Conservation (phyloP, 2,888 invertebrate species). For the Tenthredo notha region DNA sequence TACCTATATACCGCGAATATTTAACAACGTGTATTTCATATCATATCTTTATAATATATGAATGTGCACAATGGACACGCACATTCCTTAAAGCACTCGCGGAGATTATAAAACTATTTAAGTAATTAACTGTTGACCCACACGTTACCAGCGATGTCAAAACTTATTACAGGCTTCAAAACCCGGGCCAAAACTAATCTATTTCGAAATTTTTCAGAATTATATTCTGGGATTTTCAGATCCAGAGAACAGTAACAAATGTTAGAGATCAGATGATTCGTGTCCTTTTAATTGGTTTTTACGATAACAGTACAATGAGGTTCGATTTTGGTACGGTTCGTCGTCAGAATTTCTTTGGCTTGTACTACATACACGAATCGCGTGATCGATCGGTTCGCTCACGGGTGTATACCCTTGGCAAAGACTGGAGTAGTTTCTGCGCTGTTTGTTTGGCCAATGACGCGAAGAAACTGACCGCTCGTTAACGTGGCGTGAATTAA, state of each 20-base stretch:
- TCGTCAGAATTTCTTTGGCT: constrained; percentile 24
- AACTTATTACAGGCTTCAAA: background rate
- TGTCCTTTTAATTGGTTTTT: background rate
- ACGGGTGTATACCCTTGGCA: constrained; percentile 18
- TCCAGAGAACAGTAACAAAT: background rate
- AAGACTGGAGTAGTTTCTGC: constrained; percentile 43
- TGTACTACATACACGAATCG: constrained; percentile 29
- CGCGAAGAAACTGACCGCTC: constrained; percentile 40
- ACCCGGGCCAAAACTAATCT: constrained; percentile 12
- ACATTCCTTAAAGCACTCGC: constrained; percentile 24
- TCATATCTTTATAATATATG: constrained; percentile 40
- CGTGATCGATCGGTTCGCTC: constrained; percentile 37
- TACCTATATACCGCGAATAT: background rate
- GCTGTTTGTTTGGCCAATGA: constrained; percentile 43
- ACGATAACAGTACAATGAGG: background rate
- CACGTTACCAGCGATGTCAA: constrained; percentile 9
- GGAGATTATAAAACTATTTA: constrained; percentile 43
- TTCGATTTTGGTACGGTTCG: constrained; percentile 23
- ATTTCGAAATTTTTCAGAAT: background rate
- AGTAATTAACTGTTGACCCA: constrained; percentile 30
- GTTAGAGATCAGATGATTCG: background rate
- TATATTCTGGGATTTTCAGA: background rate
- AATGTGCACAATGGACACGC: constrained; percentile 38
- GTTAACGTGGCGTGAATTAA: constrained; percentile 51
- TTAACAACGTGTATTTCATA: background rate